A percentile compares a stretch with the other conserved stretches of the same genome.
These are phyloP conservation scores for Andrena flavipes DNA, from an alignment of 2,888 invertebrate species.

Conservation along the genomic window DNA sequence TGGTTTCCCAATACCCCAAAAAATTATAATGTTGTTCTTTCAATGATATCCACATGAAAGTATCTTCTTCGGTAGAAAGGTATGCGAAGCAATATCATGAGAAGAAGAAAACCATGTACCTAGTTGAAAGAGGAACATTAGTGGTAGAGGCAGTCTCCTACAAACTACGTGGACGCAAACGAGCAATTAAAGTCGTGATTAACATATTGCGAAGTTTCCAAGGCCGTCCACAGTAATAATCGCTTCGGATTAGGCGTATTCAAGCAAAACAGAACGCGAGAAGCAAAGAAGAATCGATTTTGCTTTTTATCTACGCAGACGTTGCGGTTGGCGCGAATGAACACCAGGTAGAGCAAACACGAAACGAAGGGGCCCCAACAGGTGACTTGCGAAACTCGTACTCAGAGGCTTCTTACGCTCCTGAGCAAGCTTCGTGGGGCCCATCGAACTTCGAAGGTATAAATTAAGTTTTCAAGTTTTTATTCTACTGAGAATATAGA, in stretches of 20 bases:
- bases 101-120: too few relatives aligned
- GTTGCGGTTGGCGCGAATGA: constrained; percentile 49
- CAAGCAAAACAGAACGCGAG: constrained; percentile 46
- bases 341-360: constrained; percentile 78
- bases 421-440: constrained; percentile 65
- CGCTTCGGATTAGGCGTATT: constrained; percentile 34
- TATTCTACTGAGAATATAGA: too few relatives aligned
- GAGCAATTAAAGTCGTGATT: constrained; percentile 7
- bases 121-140: too few relatives aligned
- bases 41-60: too few relatives aligned
- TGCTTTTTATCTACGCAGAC: constrained; percentile 75
- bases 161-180: not conserved
- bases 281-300: constrained; percentile 82
- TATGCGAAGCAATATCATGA: too few relatives aligned
- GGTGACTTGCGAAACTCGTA: constrained; percentile 79
- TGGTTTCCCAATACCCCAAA: too few relatives aligned
- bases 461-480: too few relatives aligned
- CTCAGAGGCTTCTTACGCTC: constrained; percentile 70
- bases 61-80: too few relatives aligned
- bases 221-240: not conserved
- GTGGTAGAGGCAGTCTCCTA: not conserved
- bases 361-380: constrained; percentile 54
- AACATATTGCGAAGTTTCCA: constrained; percentile 4
- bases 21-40: too few relatives aligned
- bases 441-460: constrained; percentile 65